A percentile compares a stretch with the other conserved stretches of the same genome.
Conservation (phyloP, 1,140 invertebrate species). For the Neotoxoptera formosana region DNA sequence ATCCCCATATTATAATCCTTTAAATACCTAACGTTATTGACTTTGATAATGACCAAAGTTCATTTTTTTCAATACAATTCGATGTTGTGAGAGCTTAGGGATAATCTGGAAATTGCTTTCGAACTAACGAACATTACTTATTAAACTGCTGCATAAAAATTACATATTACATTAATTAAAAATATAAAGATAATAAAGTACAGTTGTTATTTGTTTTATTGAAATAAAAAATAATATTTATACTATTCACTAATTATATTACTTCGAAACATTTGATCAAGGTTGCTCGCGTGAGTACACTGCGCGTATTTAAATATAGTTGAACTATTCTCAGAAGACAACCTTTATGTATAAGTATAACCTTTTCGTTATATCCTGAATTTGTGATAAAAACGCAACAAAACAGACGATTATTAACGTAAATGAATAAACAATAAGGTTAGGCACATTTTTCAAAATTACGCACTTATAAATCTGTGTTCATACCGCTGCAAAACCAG, state of each 20-base stretch:
- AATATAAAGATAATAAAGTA: slow-evolving; percentile 20
- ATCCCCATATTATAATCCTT: neutral
- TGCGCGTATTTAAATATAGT: neutral
- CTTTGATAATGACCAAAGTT: neutral
- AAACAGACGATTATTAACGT: neutral
- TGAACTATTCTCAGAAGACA: neutral
- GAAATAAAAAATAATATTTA: neutral
- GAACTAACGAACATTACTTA: slow-evolving; percentile 21
- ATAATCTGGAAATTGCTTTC: slow-evolving; percentile 4
- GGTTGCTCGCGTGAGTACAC: neutral
- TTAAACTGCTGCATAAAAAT: slow-evolving; percentile 4
- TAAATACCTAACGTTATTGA: slow-evolving; percentile 37
- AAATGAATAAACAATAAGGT: neutral
- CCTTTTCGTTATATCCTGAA: neutral
- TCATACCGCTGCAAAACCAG: neutral
- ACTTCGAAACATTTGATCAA: neutral
- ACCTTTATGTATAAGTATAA: neutral
- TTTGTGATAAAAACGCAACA: neutral
- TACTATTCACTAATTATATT: neutral
- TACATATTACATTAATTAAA: neutral
- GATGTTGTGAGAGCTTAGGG: neutral
- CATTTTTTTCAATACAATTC: neutral
- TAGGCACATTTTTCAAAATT: neutral
- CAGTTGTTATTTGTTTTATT: neutral
- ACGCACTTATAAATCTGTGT: neutral